phyloP scores from a whole-genome alignment of 2,888 invertebrate species.

The Scrobipalpa atriplicella region DNA sequence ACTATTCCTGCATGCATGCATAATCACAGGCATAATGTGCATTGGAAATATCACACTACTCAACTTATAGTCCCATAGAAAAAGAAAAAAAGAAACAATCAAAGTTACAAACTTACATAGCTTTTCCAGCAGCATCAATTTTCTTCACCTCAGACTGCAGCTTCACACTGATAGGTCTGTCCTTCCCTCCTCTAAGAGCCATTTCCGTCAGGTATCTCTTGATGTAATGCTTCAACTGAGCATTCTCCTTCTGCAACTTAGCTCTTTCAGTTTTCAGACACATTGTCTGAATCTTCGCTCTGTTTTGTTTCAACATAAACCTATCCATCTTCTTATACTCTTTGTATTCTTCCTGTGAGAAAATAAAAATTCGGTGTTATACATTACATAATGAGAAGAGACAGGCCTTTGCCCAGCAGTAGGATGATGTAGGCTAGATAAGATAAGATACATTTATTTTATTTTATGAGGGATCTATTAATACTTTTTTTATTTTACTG shows the following conservation, averaged over 20 bases:
- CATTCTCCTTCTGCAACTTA: constrained; percentile 84
- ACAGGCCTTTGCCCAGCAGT: too few species aligned
- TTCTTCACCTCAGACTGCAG: constrained; percentile 51
- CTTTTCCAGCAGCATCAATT: constrained; percentile 49
- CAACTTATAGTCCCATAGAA: too few species aligned
- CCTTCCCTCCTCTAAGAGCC: constrained; percentile 71
- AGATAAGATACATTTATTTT: too few species aligned
- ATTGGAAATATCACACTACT: too few species aligned
- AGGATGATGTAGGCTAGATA: too few species aligned
- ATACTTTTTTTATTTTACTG: too few species aligned
- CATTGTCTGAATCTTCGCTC: constrained; percentile 68
- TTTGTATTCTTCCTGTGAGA: constrained; percentile 69
- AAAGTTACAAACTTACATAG: constrained; percentile 44
- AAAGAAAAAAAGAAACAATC: too few species aligned
- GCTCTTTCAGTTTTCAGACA: constrained; percentile 68
- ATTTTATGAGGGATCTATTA: too few species aligned
- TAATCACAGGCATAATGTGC: neutral
- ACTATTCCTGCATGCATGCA: too few species aligned
- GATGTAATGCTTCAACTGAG: constrained; percentile 82
- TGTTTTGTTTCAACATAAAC: constrained; percentile 84
- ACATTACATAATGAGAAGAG: too few species aligned
- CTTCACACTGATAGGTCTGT: constrained; percentile 62
- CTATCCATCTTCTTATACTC: constrained; percentile 85
- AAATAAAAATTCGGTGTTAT: neutral
- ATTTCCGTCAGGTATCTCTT: constrained; percentile 84